Conservation (phyloP, 2,888 invertebrate genomes). For the Hipparchia sbordonii region DNA sequence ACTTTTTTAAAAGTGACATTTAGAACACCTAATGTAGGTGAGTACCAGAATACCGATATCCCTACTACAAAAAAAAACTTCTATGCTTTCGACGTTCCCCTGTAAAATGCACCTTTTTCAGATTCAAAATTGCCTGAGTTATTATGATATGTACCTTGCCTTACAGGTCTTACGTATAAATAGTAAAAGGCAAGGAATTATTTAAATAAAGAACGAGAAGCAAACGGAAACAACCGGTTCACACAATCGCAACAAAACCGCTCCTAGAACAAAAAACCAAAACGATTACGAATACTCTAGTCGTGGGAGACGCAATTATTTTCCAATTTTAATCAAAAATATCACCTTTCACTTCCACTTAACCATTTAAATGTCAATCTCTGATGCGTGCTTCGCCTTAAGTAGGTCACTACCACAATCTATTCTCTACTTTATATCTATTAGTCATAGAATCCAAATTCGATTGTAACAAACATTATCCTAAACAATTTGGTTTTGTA, state of each 20-base stretch:
- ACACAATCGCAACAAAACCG: constrained; percentile 64
- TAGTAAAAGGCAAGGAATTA: not conserved
- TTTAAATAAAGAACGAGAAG: constrained; percentile 34
- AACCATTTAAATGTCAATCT: constrained; percentile 83
- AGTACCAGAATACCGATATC: too few relatives aligned
- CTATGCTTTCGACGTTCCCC: too few relatives aligned
- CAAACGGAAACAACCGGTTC: constrained; percentile 67
- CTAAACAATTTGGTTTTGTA: constrained; percentile 77
- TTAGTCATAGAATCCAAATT: constrained; percentile 46
- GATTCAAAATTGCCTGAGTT: too few relatives aligned
- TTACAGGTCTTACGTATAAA: too few relatives aligned
- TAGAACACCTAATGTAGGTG: too few relatives aligned
- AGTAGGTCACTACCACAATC: constrained; percentile 39
- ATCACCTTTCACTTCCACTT: constrained; percentile 81
- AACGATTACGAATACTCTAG: constrained; percentile 64
- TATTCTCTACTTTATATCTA: constrained; percentile 46
- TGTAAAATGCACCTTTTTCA: too few relatives aligned
- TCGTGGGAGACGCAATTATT: constrained; percentile 83
- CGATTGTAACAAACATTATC: constrained; percentile 46
- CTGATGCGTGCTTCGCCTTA: constrained; percentile 57
- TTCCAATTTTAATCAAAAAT: constrained; percentile 83
- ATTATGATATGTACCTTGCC: too few relatives aligned
- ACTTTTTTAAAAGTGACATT: too few relatives aligned
- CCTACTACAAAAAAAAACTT: too few relatives aligned
- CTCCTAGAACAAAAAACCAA: constrained; percentile 56